A percentile compares a stretch with the other conserved stretches of the same genome.
Evolutionary conservation across 2,113 vertebrate species (phyloP).

Genomic region (Mobula hypostoma): DNA sequence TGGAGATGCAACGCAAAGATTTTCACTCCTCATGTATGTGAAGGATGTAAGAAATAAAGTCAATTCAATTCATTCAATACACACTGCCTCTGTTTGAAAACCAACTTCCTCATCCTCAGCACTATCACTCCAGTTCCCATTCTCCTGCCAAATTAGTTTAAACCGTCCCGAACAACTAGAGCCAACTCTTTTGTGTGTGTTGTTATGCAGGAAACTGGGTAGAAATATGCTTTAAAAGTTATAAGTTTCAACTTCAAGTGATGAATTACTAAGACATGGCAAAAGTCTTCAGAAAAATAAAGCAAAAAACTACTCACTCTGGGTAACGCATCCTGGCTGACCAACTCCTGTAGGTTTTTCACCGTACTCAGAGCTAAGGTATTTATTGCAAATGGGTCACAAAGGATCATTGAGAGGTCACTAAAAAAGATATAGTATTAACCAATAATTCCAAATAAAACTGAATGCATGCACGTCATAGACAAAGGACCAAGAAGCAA

Average conservation of each 20-base stretch:
- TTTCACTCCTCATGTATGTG: no score
- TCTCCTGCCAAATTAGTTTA: no score
- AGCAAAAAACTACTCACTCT: slow-evolving; percentile 64
- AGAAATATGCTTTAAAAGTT: not conserved
- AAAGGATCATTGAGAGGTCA: slow-evolving; percentile 95
- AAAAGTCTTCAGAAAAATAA: not conserved
- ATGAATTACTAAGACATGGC: not conserved
- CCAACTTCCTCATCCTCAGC: no score
- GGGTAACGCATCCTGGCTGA: slow-evolving; percentile 86
- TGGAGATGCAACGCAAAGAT: no score
- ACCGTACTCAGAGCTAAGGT: slow-evolving; percentile 87
- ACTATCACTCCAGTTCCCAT: no score
- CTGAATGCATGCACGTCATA: not conserved
- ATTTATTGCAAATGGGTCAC: slow-evolving; percentile 94
- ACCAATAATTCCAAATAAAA: not conserved
- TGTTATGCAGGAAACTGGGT: not conserved
- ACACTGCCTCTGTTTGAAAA: no score
- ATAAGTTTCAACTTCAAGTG: not conserved
- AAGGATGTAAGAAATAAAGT: no score
- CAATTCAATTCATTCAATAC: no score
- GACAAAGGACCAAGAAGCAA: no score
- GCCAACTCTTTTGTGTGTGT: no score
- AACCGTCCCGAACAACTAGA: no score
- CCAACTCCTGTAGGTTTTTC: slow-evolving; percentile 85
- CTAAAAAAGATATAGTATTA: slow-evolving; percentile 48